Base-by-base conservation (phyloP, 2,888 invertebrate species). In the Crepidodera aurea region DNA sequence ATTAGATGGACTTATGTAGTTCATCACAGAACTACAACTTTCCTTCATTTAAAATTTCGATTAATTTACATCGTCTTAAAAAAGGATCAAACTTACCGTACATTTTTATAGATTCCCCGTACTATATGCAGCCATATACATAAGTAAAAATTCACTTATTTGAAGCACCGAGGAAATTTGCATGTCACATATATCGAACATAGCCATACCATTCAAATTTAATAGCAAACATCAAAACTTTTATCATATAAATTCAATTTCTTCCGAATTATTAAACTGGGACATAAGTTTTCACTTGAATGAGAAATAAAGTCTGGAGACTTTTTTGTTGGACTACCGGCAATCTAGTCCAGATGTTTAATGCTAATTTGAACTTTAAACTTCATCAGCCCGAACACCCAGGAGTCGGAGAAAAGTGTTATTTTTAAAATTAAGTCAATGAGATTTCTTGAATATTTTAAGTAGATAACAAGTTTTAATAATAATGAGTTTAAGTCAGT, bases 191-290 rank as follows among this genome's bases (percentile, higher is more conserved):
- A 42, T 42, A 19, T 16, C 50, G 50, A 25, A 50, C 37, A 7
- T 7, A 53, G 12, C 22, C 7, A 53, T 48, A 56, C 51, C 51
- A 56, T 27, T 48, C 56, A 51, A 56, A 51, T 60, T 60, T 60
- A 56, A 61, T 34, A 29, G 56, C 51, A 39, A 53, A 42, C 50
- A 51, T 56, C 51, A 40, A 42, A 56, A 42, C 51, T 56, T 50
- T 18, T 34, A 25, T 40, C 54, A 48, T 61, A 61, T 55, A 53
- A 61, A 61, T 56, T 61, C 61, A 46, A 56, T 61, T 61, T 51
- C 44, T 56, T 44, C 13, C 61, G 39, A 22, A 18, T 51, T 56
- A 51, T 39, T 46, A 53, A 62, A 53, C 57, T 51, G 62, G 16
- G 48, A 50, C 54, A 60, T 40, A 54, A 60, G 60, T 60, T 60